Evolutionary conservation across 1,140 invertebrate genomes (phyloP), one percentile per base, ranked within the genome.

Genomic region (Heliconius nattereri): DNA sequence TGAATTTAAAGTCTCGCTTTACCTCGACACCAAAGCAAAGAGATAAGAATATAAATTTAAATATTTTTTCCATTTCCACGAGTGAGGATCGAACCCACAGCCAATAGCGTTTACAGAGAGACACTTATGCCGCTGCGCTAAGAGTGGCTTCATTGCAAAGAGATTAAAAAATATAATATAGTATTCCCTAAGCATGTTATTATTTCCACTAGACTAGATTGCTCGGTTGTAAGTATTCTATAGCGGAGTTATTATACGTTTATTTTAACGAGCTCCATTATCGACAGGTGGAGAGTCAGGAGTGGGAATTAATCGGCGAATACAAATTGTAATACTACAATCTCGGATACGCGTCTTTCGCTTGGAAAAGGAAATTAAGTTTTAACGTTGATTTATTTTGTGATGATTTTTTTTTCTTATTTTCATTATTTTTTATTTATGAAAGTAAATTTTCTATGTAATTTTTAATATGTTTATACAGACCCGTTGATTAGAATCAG

Each of bases 241-340:
- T 66, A 66, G 60, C 23, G 60, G 60, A 35, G 26, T 78, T 71
- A 73, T 78, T 71, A 79, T 26, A 49, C 60, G 73, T 77, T 84
- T 73, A 84, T 79, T 75, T 81, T 78, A 78, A 84, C 60, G 75
- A 77, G 78, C 54, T 66, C 75, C 74, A 79, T 79, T 74, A 79
- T 73, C 75, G 66, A 76, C 78, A 78, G 77, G 76, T 81, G 78
- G 82, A 73, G 78, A 84, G 81, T 84, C 40, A 72, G 82, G 79
- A 71, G 77, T 78, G 29, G 73, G 73, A 82, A 82, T 78, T 84
- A 76, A 83, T 83, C 79, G 79, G 32, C 37, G 49, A 75, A 80
- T 83, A 80, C 83, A 78, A 75, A 77, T 85, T 78, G 84, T 79
- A 83, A 85, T 83, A 83, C 78, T 78, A 79, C 83, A 83, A 85